phyloP scores from a whole-genome alignment of 1,140 invertebrate genomes.

The Aphelinus certus region DNA sequence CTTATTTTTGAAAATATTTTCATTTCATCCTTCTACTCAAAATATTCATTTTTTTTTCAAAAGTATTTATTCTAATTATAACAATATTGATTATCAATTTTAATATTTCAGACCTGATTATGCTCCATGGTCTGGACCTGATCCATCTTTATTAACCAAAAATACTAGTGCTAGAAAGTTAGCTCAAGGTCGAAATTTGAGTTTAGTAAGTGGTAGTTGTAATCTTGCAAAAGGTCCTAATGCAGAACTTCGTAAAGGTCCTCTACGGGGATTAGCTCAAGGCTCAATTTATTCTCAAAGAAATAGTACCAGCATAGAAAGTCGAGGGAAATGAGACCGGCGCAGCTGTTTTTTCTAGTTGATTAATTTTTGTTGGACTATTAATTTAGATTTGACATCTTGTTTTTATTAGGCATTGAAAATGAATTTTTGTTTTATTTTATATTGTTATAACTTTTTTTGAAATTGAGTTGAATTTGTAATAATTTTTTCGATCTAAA shows the following conservation, averaged over 20 bases:
- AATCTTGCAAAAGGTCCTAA: conserved; percentile 71
- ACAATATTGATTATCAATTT: conserved; percentile 20
- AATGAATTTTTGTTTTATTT: conserved; percentile 39
- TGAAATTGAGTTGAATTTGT: neutral
- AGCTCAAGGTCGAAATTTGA: conserved; percentile 68
- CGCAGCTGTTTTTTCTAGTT: conserved; percentile 57
- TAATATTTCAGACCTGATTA: conserved; percentile 72
- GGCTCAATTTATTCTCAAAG: conserved; percentile 75
- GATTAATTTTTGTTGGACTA: conserved; percentile 34
- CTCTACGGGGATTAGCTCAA: conserved; percentile 71
- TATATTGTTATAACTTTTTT: neutral
- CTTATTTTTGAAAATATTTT: conserved; percentile 4
- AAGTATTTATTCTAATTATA: conserved; percentile 11
- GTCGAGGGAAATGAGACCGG: conserved; percentile 68
- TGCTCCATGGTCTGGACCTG: conserved; percentile 76
- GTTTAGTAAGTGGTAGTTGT: conserved; percentile 60
- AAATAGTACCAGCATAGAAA: conserved; percentile 63
- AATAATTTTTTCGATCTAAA: neutral
- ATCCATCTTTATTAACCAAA: conserved; percentile 64
- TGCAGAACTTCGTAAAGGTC: conserved; percentile 71
- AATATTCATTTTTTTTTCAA: conserved; percentile 35
- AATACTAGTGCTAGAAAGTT: conserved; percentile 56
- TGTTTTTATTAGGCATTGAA: conserved; percentile 21
- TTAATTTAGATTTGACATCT: conserved; percentile 23
- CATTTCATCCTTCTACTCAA: neutral